These are phyloP conservation scores for Phylloscopus trochiloides DNA, from an alignment of 2,113 vertebrate genomes.

Conservation along the genomic window DNA sequence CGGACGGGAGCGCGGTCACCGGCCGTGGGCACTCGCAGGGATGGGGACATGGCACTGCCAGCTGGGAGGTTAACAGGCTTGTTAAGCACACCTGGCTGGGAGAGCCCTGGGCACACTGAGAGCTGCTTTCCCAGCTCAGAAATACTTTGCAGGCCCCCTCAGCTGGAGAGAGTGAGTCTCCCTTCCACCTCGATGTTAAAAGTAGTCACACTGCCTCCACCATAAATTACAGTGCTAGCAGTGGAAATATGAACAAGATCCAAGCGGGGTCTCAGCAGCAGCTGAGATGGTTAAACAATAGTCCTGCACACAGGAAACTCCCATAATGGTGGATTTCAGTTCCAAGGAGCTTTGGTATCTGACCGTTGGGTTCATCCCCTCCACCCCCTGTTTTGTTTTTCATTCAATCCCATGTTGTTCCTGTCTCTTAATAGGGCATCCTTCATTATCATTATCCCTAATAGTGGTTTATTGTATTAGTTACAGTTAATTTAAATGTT, in stretches of 20 bases:
- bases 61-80: neutral
- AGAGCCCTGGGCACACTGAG: neutral
- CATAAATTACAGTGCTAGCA: neutral
- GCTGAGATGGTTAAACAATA: neutral
- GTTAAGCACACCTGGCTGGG: neutral
- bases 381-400: neutral
- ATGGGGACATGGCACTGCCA: rapidly evolving
- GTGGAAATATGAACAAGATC: neutral
- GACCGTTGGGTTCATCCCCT: neutral
- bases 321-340: neutral
- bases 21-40: rapidly evolving
- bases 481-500: slow-evolving; percentile 84
- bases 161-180: neutral
- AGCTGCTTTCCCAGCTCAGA: neutral
- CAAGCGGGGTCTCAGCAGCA: neutral
- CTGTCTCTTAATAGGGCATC: slow-evolving; percentile 70
- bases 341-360: slow-evolving; percentile 42
- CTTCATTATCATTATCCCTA: slow-evolving; percentile 83
- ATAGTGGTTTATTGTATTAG: slow-evolving; percentile 84
- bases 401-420: slow-evolving; percentile 52
- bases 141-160: neutral
- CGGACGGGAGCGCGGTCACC: rapidly evolving
- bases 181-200: rapidly evolving
- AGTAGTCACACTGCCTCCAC: neutral
- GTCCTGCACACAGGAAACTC: neutral